Evolutionary conservation across 2,888 invertebrate species (phyloP).

Genomic region (Eustalomyia histrio): DNA sequence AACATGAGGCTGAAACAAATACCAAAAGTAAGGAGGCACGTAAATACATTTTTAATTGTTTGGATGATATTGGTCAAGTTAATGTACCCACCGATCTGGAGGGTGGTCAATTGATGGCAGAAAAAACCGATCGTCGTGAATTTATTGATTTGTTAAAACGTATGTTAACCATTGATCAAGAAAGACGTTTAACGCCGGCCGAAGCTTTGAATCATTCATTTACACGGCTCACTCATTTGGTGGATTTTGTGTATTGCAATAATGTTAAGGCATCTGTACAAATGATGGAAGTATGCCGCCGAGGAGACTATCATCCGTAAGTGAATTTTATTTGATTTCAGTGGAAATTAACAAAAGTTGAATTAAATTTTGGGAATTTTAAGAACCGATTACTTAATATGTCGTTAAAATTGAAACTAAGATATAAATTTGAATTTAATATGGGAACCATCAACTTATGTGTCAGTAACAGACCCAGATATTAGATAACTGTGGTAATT

Average conservation of each 20-base stretch:
- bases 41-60: slow-evolving; percentile 99
- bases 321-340: slow-evolving; percentile 53
- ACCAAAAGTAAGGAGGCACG: slow-evolving; percentile 99
- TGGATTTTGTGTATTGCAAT: slow-evolving; percentile 97
- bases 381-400: too few relatives aligned
- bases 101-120: slow-evolving; percentile 96
- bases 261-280: slow-evolving; percentile 98
- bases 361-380: too few relatives aligned
- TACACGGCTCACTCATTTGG: slow-evolving; percentile 94
- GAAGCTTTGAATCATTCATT: slow-evolving; percentile 98
- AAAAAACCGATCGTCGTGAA: slow-evolving; percentile 97
- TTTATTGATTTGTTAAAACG: slow-evolving; percentile 98
- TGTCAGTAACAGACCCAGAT: too few relatives aligned
- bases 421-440: too few relatives aligned
- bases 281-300: slow-evolving; percentile 94
- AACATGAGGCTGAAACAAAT: slow-evolving; percentile 98
- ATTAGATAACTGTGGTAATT: too few relatives aligned
- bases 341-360: neutral
- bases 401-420: too few relatives aligned
- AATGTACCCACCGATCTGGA: slow-evolving; percentile 98
- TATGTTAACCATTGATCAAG: slow-evolving; percentile 99
- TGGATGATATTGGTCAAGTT: slow-evolving; percentile 98
- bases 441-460: too few relatives aligned
- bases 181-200: slow-evolving; percentile 95
- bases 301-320: slow-evolving; percentile 80